These are phyloP conservation scores for Riptortus pedestris DNA, from an alignment of 1,140 invertebrate genomes.

Conservation along the genomic window DNA sequence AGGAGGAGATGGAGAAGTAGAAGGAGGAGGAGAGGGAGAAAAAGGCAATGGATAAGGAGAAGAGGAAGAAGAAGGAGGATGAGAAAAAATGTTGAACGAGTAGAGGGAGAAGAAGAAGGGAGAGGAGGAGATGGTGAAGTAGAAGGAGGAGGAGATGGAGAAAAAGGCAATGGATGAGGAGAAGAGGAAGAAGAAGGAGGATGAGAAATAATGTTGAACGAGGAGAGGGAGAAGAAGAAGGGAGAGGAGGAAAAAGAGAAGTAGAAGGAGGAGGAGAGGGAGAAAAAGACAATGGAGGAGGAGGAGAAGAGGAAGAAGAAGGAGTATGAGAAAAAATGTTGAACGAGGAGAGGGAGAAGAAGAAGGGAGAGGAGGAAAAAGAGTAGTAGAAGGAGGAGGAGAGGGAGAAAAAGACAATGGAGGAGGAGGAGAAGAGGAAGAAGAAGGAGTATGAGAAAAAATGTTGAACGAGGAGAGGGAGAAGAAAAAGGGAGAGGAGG, in stretches of 20 bases:
- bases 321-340: background rate
- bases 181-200: background rate
- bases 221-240: background rate
- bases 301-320: background rate
- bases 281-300: background rate
- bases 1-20: background rate
- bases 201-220: background rate
- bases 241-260: background rate
- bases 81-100: no score
- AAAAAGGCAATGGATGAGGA: background rate
- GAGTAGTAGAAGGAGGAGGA: background rate
- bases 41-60: background rate
- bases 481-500: background rate
- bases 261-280: background rate
- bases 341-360: background rate
- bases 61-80: no score
- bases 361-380: background rate
- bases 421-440: background rate
- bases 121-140: background rate
- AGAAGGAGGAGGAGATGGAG: background rate
- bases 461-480: background rate
- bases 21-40: background rate
- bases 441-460: background rate
- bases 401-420: background rate
- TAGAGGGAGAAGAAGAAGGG: background rate